phyloP scores from a whole-genome alignment of 1,140 invertebrate genomes.

The Drosophila rhopaloa region DNA sequence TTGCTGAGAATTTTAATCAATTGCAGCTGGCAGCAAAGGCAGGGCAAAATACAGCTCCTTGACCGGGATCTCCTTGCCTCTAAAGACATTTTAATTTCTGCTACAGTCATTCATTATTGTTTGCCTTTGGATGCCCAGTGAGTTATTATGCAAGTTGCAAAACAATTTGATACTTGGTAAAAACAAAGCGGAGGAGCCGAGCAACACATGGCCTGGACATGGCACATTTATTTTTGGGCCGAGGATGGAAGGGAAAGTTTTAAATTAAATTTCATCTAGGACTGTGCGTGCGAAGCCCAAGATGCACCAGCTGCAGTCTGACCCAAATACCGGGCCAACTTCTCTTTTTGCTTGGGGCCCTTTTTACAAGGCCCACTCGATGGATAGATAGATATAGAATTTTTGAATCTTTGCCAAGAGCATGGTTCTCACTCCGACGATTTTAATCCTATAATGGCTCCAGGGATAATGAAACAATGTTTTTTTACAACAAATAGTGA shows the following conservation, averaged over 20 bases:
- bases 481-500: no score
- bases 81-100: constrained; percentile 61
- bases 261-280: constrained; percentile 73
- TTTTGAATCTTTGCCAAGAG: constrained; percentile 34
- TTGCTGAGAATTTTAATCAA: constrained; percentile 61
- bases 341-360: constrained; percentile 6
- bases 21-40: constrained; percentile 40
- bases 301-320: constrained; percentile 66
- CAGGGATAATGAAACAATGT: neutral
- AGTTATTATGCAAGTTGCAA: constrained; percentile 75
- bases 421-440: neutral
- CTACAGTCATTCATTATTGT: constrained; percentile 56
- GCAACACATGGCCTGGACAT: constrained; percentile 51
- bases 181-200: constrained; percentile 9
- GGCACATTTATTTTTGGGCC: constrained; percentile 60
- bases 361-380: constrained; percentile 18
- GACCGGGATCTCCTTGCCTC: neutral
- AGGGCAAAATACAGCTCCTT: constrained; percentile 8
- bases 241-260: constrained; percentile 64
- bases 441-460: neutral
- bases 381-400: constrained; percentile 22
- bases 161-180: constrained; percentile 52
- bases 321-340: constrained; percentile 72
- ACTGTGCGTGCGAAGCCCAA: constrained; percentile 49
- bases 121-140: constrained; percentile 54